Evolutionary conservation across 2,888 invertebrate species (phyloP).

Genomic region (Crossocerus cetratus): DNA sequence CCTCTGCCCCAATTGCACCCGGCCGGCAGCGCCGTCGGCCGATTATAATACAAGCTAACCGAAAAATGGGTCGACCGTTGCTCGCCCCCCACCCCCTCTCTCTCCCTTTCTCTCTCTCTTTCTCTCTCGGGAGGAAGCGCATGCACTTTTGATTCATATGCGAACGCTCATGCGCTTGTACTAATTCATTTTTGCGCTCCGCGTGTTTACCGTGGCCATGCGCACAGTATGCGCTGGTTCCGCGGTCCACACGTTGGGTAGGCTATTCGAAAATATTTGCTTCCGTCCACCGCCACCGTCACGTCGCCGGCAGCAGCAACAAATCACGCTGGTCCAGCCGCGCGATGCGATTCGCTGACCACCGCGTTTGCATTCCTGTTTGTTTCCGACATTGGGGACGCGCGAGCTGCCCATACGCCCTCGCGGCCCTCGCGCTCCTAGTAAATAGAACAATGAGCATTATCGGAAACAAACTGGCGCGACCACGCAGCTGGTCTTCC

Average conservation of each 20-base stretch:
- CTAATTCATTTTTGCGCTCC: too few relatives aligned
- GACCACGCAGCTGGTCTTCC: background rate
- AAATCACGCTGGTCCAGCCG: too few relatives aligned
- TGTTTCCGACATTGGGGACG: background rate
- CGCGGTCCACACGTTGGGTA: too few relatives aligned
- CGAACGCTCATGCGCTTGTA: too few relatives aligned
- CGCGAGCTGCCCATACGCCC: too few relatives aligned
- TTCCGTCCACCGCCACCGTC: background rate
- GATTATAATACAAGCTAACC: conserved; percentile 1
- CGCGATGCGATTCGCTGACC: background rate
- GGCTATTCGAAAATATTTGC: background rate
- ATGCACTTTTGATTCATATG: too few relatives aligned
- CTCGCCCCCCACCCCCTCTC: background rate
- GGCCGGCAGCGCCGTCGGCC: conserved; percentile 20
- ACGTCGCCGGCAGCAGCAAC: too few relatives aligned
- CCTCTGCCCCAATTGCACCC: conserved; percentile 39
- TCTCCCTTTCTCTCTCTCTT: too few relatives aligned
- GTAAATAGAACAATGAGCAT: conserved; percentile 7
- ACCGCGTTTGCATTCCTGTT: background rate
- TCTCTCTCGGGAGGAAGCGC: too few relatives aligned
- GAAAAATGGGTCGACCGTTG: conserved; percentile 15
- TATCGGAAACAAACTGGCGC: conserved; percentile 1
- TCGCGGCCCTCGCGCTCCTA: conserved; percentile 1
- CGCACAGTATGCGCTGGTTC: too few relatives aligned
- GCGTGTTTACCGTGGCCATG: too few relatives aligned